Evolutionary conservation across 2,888 invertebrate genomes (phyloP).

Genomic region (Acanthococcus lagerstroemiae): DNA sequence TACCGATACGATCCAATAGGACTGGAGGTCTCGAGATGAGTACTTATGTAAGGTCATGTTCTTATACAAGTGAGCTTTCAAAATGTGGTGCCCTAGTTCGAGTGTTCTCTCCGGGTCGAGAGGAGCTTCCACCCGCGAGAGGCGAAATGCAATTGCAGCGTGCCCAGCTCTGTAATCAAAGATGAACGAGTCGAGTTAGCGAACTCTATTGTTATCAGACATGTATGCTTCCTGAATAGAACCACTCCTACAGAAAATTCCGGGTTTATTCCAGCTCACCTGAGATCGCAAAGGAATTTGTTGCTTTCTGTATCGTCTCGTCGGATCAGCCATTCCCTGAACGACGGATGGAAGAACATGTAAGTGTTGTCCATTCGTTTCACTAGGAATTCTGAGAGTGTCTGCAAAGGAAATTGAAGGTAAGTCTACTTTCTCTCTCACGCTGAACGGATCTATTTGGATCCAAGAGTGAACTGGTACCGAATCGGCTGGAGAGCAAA

Average conservation of each 20-base stretch:
- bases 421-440: constrained; percentile 22
- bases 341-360: constrained; percentile 96
- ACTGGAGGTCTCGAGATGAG: constrained; percentile 79
- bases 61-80: constrained; percentile 93
- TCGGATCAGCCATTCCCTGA: constrained; percentile 91
- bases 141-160: constrained; percentile 79
- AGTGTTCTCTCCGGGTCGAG: constrained; percentile 77
- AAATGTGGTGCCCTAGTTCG: constrained; percentile 89
- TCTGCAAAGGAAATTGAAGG: no score
- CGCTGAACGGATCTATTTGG: no score
- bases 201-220: background rate
- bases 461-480: no score
- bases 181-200: background rate
- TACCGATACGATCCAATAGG: constrained; percentile 75
- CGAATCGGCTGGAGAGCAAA: no score
- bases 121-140: constrained; percentile 78
- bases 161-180: constrained; percentile 61
- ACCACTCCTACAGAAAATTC: background rate
- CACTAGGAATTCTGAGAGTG: constrained; percentile 76
- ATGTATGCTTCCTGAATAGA: background rate
- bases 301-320: constrained; percentile 76
- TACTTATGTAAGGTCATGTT: constrained; percentile 53
- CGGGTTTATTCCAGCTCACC: constrained; percentile 40
- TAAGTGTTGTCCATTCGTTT: constrained; percentile 85
- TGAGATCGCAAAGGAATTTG: constrained; percentile 87